Conservation (phyloP, 1,140 invertebrate genomes). For the Hylaeus volcanicus region DNA sequence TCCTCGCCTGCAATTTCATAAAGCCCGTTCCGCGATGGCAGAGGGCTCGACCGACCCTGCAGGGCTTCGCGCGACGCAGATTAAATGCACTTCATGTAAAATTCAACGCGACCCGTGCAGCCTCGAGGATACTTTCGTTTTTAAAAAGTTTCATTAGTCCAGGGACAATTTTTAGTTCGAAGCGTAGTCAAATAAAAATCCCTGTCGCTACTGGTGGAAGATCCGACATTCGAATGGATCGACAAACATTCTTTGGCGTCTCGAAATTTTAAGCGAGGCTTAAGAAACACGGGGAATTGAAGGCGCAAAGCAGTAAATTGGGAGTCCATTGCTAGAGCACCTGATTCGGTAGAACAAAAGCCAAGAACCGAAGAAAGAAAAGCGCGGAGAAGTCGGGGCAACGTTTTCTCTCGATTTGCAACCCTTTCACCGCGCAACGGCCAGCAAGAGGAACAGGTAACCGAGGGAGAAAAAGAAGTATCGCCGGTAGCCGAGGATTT, state of each 20-base stretch:
- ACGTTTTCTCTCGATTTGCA: conserved; percentile 21
- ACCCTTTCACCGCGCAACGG: neutral
- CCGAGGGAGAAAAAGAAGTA: neutral
- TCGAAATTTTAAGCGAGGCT: no score
- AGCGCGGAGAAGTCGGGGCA: neutral
- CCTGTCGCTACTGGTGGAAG: no score
- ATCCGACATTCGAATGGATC: neutral
- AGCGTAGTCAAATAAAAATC: neutral
- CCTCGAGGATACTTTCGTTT: conserved; percentile 30
- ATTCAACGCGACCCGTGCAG: conserved; percentile 45
- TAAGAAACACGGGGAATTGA: no score
- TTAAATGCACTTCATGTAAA: conserved; percentile 58
- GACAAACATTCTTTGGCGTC: no score
- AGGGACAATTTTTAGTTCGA: neutral
- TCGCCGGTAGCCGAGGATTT: conserved; percentile 22
- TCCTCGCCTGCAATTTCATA: conserved; percentile 44
- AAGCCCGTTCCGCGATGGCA: conserved; percentile 40
- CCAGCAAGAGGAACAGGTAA: neutral
- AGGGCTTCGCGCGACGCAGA: conserved; percentile 55
- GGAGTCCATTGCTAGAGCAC: no score
- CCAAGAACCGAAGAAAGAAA: neutral
- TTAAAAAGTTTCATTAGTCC: conserved; percentile 27
- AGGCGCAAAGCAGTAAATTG: no score
- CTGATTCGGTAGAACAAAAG: neutral
- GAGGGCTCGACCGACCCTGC: conserved; percentile 44